Conservation (phyloP, 2,888 invertebrate genomes). For the Lepidochitona cinerea region DNA sequence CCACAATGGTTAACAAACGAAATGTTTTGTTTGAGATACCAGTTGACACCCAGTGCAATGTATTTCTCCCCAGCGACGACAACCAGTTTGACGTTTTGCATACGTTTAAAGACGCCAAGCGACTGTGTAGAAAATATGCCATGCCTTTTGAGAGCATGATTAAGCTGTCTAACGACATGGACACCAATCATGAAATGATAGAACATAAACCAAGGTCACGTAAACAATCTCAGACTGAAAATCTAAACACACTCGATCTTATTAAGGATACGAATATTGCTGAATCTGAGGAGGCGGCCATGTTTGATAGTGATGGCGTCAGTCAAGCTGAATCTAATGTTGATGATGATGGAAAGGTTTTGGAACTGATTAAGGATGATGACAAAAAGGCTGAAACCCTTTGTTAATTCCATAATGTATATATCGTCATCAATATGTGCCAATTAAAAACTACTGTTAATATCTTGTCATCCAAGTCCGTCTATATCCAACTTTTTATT, state of each 20-base stretch:
- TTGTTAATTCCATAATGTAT: neutral
- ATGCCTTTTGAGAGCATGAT: conserved; percentile 47
- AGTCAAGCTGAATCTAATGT: neutral
- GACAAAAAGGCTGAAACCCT: neutral
- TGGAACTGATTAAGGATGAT: neutral
- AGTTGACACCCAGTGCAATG: conserved; percentile 26
- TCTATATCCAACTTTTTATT: no score
- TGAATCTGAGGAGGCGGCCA: neutral
- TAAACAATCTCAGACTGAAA: conserved; percentile 30
- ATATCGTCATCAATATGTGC: no score
- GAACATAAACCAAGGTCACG: conserved; percentile 52
- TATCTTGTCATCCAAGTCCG: no score
- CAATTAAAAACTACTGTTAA: no score
- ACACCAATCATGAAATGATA: conserved; percentile 47
- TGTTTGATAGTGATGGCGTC: neutral
- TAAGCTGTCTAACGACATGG: conserved; percentile 53
- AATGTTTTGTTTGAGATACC: conserved; percentile 60
- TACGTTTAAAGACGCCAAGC: conserved; percentile 48
- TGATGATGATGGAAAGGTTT: neutral
- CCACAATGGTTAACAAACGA: conserved; percentile 52
- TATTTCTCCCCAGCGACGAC: conserved; percentile 32
- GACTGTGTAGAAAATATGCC: conserved; percentile 51
- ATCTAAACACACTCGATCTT: conserved; percentile 50
- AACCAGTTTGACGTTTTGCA: conserved; percentile 38
- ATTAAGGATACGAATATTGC: conserved; percentile 52